Evolutionary conservation across 2,113 vertebrate genomes (phyloP).

Genomic region (Gymnorhina tibicen): DNA sequence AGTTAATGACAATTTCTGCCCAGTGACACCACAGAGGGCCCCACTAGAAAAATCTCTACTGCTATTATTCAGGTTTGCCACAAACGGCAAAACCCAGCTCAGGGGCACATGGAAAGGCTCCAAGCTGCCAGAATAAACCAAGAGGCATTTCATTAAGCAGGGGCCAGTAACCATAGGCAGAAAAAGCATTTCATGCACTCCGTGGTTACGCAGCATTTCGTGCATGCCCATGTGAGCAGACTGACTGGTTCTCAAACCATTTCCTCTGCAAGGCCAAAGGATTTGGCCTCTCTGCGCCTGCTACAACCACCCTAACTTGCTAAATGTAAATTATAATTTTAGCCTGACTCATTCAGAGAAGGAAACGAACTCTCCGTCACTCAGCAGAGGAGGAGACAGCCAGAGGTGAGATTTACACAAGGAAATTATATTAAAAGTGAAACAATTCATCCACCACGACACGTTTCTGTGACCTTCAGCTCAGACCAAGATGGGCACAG

Average conservation of each 20-base stretch:
- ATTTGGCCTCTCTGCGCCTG: background rate
- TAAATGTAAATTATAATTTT: background rate
- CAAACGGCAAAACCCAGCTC: background rate
- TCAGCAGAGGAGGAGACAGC: background rate
- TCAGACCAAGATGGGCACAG: background rate
- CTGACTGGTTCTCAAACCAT: background rate
- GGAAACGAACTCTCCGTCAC: background rate
- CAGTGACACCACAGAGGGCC: background rate
- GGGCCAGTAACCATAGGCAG: background rate
- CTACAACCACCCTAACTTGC: background rate
- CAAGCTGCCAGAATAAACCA: background rate
- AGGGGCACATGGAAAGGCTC: rapidly evolving
- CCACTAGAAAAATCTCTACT: background rate
- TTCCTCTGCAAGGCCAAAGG: background rate
- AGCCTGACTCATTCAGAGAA: background rate
- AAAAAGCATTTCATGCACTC: rapidly evolving
- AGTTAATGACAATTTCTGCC: rapidly evolving
- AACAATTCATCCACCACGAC: rapidly evolving
- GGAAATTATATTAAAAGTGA: background rate
- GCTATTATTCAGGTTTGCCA: background rate
- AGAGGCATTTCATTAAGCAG: background rate
- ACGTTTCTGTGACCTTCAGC: background rate
- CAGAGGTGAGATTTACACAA: background rate
- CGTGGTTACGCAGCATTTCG: rapidly evolving
- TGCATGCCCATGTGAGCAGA: background rate